Conservation (phyloP, 2,888 invertebrate species). For the Phengaris arion region DNA sequence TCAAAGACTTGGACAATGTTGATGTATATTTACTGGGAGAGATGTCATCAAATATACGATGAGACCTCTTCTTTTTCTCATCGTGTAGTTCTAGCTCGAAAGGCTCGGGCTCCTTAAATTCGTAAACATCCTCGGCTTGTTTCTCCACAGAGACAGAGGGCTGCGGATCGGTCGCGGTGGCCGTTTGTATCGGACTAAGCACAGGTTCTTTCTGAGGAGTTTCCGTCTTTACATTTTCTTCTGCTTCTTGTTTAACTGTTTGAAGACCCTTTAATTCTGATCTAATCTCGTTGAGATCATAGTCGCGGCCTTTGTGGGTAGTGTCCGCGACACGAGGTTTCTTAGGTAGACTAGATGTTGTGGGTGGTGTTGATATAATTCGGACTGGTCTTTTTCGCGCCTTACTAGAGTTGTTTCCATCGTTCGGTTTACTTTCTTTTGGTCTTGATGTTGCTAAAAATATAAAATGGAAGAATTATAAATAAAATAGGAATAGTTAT, state of each 20-base stretch:
- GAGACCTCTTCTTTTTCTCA: conserved; percentile 73
- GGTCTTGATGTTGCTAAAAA: conserved; percentile 56
- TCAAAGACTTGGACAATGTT: conserved; percentile 67
- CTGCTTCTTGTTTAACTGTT: conserved; percentile 72
- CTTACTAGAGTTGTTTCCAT: conserved; percentile 66
- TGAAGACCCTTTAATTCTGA: conserved; percentile 89
- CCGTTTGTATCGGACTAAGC: conserved; percentile 37
- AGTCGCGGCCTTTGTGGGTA: conserved; percentile 80
- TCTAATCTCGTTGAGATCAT: conserved; percentile 90
- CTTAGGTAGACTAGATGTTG: conserved; percentile 48
- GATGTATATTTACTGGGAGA: conserved; percentile 73
- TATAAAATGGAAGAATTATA: background rate
- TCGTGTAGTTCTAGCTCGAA: conserved; percentile 89
- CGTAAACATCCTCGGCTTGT: conserved; percentile 85
- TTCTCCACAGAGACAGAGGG: conserved; percentile 55
- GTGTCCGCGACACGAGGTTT: conserved; percentile 55
- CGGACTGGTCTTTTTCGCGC: conserved; percentile 65
- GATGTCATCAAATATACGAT: conserved; percentile 75
- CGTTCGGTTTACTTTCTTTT: conserved; percentile 67
- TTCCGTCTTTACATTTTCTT: conserved; percentile 59
- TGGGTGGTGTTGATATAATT: conserved; percentile 58
- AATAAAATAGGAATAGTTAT: background rate
- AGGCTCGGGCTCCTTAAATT: conserved; percentile 93
- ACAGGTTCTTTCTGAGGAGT: conserved; percentile 51
- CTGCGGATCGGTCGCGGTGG: conserved; percentile 46